A percentile compares a stretch with the other conserved stretches of the same genome.
Evolutionary conservation across 2,797 vertebrate species (phyloP).

Genomic region (Podarcis lilfordi): DNA sequence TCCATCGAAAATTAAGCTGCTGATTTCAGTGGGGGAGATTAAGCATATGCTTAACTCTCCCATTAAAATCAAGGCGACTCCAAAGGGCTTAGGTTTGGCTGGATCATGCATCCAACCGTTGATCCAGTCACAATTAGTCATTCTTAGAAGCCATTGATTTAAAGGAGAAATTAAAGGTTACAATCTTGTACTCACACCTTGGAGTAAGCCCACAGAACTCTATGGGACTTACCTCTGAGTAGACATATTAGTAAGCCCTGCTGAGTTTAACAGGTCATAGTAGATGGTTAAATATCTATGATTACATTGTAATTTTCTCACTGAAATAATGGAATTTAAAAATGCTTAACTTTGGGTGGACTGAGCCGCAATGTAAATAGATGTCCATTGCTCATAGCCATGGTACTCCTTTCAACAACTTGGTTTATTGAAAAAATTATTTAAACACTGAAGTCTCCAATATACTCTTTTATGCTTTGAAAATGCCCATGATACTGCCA

Average conservation of each 20-base stretch:
- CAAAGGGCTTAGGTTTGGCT: background rate
- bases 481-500: background rate
- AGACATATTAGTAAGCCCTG: background rate
- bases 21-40: slow-evolving; percentile 4
- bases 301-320: background rate
- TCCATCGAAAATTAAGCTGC: slow-evolving; percentile 3
- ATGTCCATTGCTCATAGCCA: background rate
- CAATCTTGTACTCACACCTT: too few relatives aligned
- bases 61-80: background rate
- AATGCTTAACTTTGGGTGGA: background rate
- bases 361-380: background rate
- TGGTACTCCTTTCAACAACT: background rate
- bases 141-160: background rate
- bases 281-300: background rate
- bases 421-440: background rate
- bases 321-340: background rate
- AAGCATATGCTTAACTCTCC: background rate
- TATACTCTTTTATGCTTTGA: background rate
- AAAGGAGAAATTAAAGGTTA: background rate
- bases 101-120: background rate
- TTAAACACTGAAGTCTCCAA: background rate
- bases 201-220: background rate
- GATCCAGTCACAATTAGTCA: background rate
- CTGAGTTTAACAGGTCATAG: background rate
- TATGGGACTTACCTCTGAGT: too few relatives aligned